Evolutionary conservation across 2,888 invertebrate species (phyloP), one percentile per base, ranked within the genome.

Genomic region (Sipha maydis): DNA sequence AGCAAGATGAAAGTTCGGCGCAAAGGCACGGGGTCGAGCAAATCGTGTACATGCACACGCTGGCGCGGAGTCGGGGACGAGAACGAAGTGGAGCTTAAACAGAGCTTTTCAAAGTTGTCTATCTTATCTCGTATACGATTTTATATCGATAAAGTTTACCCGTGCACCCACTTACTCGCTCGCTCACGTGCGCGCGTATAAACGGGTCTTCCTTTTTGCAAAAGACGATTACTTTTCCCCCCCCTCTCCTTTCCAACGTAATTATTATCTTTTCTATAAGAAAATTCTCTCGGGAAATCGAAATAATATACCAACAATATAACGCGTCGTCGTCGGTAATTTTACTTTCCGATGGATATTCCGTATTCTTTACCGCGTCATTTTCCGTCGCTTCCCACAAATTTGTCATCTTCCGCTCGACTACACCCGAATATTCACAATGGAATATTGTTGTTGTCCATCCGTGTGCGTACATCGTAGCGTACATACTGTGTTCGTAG

Each of bases 91-190:
- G 28, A 73, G 73, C 41, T 75, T n/a, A 84, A 84, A 56, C 41
- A 28, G 75, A 77, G 77, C 41, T 77, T 85, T 77, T 48, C 25
- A 85, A 85, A 85, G 85, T 85, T 31, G 28, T 82, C 48, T 11
- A 69, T 71, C 31, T 67, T 31, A 25, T 14, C 48, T 48, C 14
- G 48, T 14, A 28, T 17, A 14, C 61, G 73, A 82, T 41, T 31
- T 82, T 69, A 82, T 71, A 83, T 83, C 73, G 54, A 73, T 83
- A 83, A 83, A 82, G 82, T 82, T 34, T 82, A 82, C 61, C 48
- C 41, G 21, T 21, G 31, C 78, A 4, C 54, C 21, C 28, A n/a
- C 34, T 1, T 54, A 4, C 54, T 28, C 28, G 11, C 34, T 1
- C 17, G 14, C 19, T 3, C 11, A 4, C 69, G 28, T 28, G 3